Evolutionary conservation across 1,140 invertebrate genomes (phyloP), one percentile per base, ranked within the genome.

Genomic region (Sycophaga agraensis): DNA sequence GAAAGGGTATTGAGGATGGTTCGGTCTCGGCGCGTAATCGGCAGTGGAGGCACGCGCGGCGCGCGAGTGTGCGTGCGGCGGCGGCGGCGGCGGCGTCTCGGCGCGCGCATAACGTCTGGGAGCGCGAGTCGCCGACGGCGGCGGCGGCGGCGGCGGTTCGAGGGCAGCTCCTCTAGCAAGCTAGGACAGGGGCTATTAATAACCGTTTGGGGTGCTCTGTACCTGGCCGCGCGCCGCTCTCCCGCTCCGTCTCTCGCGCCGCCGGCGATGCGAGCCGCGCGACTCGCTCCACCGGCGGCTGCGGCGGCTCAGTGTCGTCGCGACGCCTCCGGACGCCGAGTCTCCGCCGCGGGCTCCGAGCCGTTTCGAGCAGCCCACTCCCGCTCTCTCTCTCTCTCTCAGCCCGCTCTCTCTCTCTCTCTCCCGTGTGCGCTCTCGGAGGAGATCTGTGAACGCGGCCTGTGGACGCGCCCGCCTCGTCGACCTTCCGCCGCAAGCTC

Each of bases 161-260:
- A 79, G 76, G 75, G 79, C 76, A 77, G 74, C 76, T 73, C 74
- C 75, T 73, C 76, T 78, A 78, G 76, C 70, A 78, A 79, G 78
- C 76, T 78, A 80, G 78, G 77, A 78, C 75, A 79, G 69, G 57
- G 64, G 73, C 78, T 79, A 81, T 79, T 79, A 79, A 81, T 81
- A 80, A 79, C 73, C 67, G 72, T 79, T 81, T 76, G 73, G 78
- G 78, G 77, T 81, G 75, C 72, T 61, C 43, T 61, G 76, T 81
- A 81, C 79, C 79, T 80, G 79, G 77, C 73, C 72, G 28, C 12
- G n/a, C 22, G 5, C 21, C 16, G 6, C 53, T 54, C 51, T 48
- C 39, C 45, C 60, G 35, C 58, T 57, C 46, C 34, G 37, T 63
- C 53, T 64, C 42, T 28, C 34, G 43, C 22, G 11, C n/a, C 35